Percentiles rank a stretch among this genome's conserved stretches.
Evolutionary conservation across 2,888 invertebrate genomes (phyloP).

Genomic region (Drosophila helvetica): DNA sequence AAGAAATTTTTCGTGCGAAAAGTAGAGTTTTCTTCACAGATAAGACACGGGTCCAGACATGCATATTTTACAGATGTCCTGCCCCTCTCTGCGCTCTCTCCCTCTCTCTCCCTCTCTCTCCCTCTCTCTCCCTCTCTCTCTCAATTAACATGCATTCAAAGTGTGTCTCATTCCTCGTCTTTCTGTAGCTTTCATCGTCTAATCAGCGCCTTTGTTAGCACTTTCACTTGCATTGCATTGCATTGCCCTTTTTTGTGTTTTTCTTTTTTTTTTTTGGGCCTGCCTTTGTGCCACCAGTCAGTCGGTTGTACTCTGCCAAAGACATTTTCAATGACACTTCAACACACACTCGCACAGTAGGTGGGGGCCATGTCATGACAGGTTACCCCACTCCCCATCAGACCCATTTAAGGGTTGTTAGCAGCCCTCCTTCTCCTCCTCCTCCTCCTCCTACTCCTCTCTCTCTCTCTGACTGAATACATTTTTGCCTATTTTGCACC

Average conservation of each 20-base stretch:
- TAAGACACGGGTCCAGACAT: no score
- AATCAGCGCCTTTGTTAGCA: constrained; percentile 72
- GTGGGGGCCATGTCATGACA: not conserved
- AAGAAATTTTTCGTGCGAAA: constrained; percentile 37
- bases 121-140: no score
- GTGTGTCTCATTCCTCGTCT: constrained; percentile 9
- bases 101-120: no score
- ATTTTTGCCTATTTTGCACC: constrained; percentile 69
- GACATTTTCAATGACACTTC: constrained; percentile 59
- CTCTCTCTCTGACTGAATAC: not conserved
- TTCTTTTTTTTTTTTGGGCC: not conserved
- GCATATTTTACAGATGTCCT: constrained; percentile 42
- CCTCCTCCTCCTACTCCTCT: no score
- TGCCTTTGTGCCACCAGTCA: constrained; percentile 35
- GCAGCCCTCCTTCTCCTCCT: constrained; percentile 4
- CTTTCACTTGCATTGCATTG: constrained; percentile 63
- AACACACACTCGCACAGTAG: constrained; percentile 16
- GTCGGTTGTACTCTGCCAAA: constrained; percentile 54
- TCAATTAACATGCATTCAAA: constrained; percentile 41
- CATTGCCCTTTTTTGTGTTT: constrained; percentile 19
- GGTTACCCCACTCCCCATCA: constrained; percentile 42
- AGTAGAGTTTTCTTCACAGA: constrained; percentile 47
- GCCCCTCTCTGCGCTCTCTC: no score
- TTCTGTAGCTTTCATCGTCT: constrained; percentile 53
- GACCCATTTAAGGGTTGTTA: constrained; percentile 63